Evolutionary conservation across 2,113 vertebrate genomes (phyloP).

Genomic region (Physeter macrocephalus): DNA sequence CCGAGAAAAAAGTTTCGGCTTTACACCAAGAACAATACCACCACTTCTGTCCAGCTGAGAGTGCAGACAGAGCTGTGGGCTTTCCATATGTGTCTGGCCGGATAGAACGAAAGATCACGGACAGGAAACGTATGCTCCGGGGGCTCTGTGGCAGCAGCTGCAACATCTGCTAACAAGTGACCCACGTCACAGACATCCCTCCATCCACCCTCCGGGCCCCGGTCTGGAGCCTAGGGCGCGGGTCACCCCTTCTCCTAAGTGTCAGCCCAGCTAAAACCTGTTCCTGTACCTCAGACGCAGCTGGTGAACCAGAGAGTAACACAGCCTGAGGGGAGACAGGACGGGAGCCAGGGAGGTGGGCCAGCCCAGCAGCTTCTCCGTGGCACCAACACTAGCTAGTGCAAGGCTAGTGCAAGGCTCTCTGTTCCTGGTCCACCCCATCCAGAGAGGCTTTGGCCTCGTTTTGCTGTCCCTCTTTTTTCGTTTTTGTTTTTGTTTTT

Average conservation of each 20-base stretch:
- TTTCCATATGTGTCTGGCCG: background rate
- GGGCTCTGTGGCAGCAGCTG: background rate
- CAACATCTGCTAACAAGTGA: background rate
- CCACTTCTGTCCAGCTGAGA: background rate
- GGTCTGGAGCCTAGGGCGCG: fast-evolving
- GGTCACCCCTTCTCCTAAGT: background rate
- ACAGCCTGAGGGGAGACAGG: background rate
- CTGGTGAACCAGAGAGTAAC: background rate
- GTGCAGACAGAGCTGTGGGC: background rate
- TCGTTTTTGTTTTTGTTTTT: no score
- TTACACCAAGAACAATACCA: background rate
- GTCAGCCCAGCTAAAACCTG: background rate
- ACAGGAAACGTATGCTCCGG: background rate
- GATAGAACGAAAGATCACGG: background rate
- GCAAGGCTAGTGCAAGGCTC: background rate
- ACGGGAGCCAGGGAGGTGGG: background rate
- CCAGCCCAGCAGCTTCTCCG: background rate
- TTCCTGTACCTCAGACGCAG: background rate
- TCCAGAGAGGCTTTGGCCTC: background rate
- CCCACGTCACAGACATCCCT: no score
- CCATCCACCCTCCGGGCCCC: fast-evolving
- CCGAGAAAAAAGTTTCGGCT: background rate
- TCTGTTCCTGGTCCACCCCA: background rate
- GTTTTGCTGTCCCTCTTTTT: no score
- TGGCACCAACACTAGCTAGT: background rate